These are phyloP conservation scores for Drosophila barbarae DNA, from an alignment of 2,888 invertebrate species.

Conservation along the genomic window DNA sequence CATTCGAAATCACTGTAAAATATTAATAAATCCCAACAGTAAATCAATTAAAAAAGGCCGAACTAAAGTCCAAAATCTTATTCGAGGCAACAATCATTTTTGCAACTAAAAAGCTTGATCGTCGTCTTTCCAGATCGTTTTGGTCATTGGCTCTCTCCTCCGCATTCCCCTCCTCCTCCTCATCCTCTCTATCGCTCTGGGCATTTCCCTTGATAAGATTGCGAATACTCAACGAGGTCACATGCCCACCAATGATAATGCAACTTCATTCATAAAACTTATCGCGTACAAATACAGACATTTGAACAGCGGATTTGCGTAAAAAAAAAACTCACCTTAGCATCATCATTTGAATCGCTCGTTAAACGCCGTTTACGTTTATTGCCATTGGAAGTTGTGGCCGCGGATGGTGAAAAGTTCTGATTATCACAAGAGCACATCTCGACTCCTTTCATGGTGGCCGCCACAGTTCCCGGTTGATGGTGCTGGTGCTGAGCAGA, in stretches of 20 bases:
- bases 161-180: no score
- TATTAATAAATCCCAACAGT: not conserved
- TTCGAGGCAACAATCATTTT: not conserved
- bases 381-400: constrained; percentile 20
- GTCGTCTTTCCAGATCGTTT: constrained; percentile 37
- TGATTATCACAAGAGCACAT: constrained; percentile 39
- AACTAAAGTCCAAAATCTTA: not conserved
- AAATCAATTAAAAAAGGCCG: constrained; percentile 14
- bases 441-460: constrained; percentile 29
- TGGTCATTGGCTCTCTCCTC: constrained; percentile 41
- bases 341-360: constrained; percentile 43
- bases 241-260: constrained; percentile 25
- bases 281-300: constrained; percentile 18
- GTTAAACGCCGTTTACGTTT: constrained; percentile 48
- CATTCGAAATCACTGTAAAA: not conserved
- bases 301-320: not conserved
- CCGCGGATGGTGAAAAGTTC: constrained; percentile 23
- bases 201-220: constrained; percentile 60
- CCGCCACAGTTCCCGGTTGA: constrained; percentile 16
- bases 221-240: constrained; percentile 26
- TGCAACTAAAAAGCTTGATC: constrained; percentile 28
- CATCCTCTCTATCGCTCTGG: constrained; percentile 15
- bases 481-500: constrained; percentile 12
- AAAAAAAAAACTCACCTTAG: constrained; percentile 30
- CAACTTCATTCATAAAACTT: constrained; percentile 42